Percentiles rank a stretch among this genome's conserved stretches.
phyloP scores from a whole-genome alignment of 2,797 vertebrate genomes.

The Craterocephalus amniculus region DNA sequence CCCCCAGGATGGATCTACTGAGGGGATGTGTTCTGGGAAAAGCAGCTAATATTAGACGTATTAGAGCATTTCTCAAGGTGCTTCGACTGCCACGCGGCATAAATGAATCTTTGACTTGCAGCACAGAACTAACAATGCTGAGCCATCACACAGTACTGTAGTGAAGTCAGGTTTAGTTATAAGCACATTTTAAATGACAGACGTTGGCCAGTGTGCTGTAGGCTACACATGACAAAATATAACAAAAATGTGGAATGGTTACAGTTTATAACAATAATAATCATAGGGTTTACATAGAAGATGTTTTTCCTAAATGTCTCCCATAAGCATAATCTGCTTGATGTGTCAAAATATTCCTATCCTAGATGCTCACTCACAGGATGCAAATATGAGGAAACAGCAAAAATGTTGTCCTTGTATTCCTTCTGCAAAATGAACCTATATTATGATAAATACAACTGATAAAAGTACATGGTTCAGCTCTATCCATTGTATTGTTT shows the following conservation, averaged over 20 bases:
- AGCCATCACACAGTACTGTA: background rate
- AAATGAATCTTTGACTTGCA: conserved; percentile 53
- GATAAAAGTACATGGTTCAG: background rate
- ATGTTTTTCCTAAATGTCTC: too few species aligned
- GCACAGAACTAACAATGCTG: background rate
- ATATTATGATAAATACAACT: background rate
- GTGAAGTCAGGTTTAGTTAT: background rate
- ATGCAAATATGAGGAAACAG: background rate
- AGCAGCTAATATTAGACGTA: conserved; percentile 76
- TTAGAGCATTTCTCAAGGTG: conserved; percentile 68
- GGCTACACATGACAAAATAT: too few species aligned
- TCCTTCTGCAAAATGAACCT: background rate
- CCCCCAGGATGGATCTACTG: conserved; percentile 68
- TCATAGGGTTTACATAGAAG: too few species aligned
- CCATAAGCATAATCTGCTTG: too few species aligned
- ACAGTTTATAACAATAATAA: too few species aligned
- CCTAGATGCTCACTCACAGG: background rate
- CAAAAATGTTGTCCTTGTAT: background rate
- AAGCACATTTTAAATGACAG: too few species aligned
- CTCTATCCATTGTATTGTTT: background rate
- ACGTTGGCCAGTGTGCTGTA: too few species aligned
- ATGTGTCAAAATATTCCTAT: background rate
- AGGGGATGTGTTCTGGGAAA: conserved; percentile 68
- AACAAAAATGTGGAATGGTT: too few species aligned
- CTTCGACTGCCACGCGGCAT: conserved; percentile 69